Percentiles rank a stretch among this genome's conserved stretches.
These are phyloP conservation scores for Parnassius orleans DNA, from an alignment of 2,888 invertebrate species.

Conservation along the genomic window DNA sequence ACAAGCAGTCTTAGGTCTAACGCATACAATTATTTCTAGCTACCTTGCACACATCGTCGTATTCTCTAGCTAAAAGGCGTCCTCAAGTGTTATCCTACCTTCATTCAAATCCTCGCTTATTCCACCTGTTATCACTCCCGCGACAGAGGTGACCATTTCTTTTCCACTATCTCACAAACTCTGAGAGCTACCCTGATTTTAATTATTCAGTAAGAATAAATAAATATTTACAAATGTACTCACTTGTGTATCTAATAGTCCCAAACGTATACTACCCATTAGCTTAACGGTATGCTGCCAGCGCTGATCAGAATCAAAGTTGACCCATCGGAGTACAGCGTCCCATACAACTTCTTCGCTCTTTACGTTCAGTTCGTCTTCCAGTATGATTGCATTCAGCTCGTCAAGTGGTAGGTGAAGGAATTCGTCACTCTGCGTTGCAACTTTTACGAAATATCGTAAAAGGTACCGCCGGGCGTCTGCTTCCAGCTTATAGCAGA, in stretches of 20 bases:
- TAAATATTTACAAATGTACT: conserved; percentile 22
- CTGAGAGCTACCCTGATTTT: background rate
- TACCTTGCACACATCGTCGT: too few relatives aligned
- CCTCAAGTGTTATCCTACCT: too few relatives aligned
- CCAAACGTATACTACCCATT: conserved; percentile 90
- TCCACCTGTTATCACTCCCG: too few relatives aligned
- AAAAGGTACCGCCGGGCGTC: conserved; percentile 86
- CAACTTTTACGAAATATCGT: conserved; percentile 88
- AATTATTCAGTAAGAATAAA: background rate
- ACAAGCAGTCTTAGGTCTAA: too few relatives aligned
- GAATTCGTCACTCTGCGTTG: conserved; percentile 87
- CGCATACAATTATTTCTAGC: too few relatives aligned
- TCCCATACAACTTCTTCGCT: conserved; percentile 95
- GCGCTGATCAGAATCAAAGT: conserved; percentile 86
- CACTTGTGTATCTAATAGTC: conserved; percentile 89
- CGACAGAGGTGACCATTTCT: too few relatives aligned
- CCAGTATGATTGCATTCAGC: conserved; percentile 87
- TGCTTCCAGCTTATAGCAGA: conserved; percentile 86
- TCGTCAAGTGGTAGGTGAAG: conserved; percentile 86
- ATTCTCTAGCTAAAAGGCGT: too few relatives aligned
- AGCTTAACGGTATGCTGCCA: conserved; percentile 88
- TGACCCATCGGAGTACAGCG: conserved; percentile 92
- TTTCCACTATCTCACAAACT: too few relatives aligned
- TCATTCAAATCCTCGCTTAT: too few relatives aligned
- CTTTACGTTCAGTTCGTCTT: conserved; percentile 92